These are phyloP conservation scores for Python bivittatus DNA, from an alignment of 2,113 vertebrate species.

Conservation along the genomic window DNA sequence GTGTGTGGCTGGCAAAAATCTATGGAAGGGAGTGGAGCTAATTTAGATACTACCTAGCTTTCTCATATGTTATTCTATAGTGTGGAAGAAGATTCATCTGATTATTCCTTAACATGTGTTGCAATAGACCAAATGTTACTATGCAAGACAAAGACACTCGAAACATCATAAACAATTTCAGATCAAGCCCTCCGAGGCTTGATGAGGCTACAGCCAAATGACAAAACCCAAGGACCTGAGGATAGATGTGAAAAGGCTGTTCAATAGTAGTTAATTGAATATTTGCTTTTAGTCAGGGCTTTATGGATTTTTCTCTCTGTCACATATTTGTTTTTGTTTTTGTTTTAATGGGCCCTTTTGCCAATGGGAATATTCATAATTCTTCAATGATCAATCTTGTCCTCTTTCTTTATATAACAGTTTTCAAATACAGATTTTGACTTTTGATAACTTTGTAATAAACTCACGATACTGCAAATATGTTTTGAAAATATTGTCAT, in stretches of 20 bases:
- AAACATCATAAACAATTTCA: neutral
- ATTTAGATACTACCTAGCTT: neutral
- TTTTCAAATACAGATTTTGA: constrained; percentile 32
- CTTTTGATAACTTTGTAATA: constrained; percentile 20
- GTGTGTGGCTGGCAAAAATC: neutral
- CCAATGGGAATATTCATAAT: constrained; percentile 21
- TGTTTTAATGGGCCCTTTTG: constrained; percentile 15
- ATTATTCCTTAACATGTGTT: neutral
- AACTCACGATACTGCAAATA: constrained; percentile 8
- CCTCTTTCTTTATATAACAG: constrained; percentile 20
- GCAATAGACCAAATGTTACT: neutral
- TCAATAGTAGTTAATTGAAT: neutral
- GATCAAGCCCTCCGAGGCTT: neutral
- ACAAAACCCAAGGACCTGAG: neutral
- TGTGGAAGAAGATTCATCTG: neutral
- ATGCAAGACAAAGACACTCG: neutral
- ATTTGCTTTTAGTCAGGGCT: constrained; percentile 21
- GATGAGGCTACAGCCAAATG: neutral
- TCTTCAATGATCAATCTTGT: constrained; percentile 11
- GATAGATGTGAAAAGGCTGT: neutral
- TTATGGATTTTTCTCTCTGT: neutral
- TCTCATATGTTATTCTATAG: neutral
- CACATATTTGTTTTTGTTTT: neutral
- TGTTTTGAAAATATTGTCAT: neutral
- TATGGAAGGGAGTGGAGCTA: neutral